phyloP scores from a whole-genome alignment of 2,113 vertebrate species.

The Oryzias melastigma region DNA sequence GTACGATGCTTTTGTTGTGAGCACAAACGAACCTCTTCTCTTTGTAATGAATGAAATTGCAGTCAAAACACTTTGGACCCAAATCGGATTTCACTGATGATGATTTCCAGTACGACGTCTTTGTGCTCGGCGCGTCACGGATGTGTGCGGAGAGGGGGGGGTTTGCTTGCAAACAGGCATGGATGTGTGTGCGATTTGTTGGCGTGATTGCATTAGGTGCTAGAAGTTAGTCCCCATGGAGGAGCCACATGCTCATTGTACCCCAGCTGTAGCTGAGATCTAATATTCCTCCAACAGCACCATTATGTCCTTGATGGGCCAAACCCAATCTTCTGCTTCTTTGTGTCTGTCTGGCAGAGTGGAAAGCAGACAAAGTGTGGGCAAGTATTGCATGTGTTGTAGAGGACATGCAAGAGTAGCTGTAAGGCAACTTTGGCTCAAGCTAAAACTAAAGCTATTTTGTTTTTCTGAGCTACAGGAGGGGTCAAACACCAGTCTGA shows the following conservation, averaged over 20 bases:
- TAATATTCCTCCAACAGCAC: conserved; percentile 70
- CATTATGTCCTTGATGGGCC: conserved; percentile 67
- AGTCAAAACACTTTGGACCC: conserved; percentile 56
- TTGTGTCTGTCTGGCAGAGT: conserved; percentile 57
- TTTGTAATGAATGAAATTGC: conserved; percentile 65
- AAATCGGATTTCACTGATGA: conserved; percentile 67
- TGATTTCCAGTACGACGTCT: conserved; percentile 45
- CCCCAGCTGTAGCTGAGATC: conserved; percentile 73
- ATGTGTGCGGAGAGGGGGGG: conserved; percentile 2
- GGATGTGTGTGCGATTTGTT: conserved; percentile 49
- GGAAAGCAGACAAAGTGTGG: conserved; percentile 30
- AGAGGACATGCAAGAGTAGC: conserved; percentile 7
- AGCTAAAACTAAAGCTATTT: conserved; percentile 3
- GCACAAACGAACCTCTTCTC: conserved; percentile 30
- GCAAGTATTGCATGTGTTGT: conserved; percentile 19
- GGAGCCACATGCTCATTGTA: conserved; percentile 60
- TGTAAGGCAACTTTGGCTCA: conserved; percentile 10
- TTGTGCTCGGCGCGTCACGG: conserved; percentile 39
- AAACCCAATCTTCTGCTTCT: conserved; percentile 68
- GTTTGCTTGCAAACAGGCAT: not conserved
- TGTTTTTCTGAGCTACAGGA: conserved; percentile 11
- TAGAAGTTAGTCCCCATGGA: conserved; percentile 64
- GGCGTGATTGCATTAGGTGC: conserved; percentile 72
- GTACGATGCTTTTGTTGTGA: conserved; percentile 21
- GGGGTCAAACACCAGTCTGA: conserved; percentile 26